These are phyloP conservation scores for Adineta ricciae DNA, from an alignment of 2,888 invertebrate species.

Conservation along the genomic window DNA sequence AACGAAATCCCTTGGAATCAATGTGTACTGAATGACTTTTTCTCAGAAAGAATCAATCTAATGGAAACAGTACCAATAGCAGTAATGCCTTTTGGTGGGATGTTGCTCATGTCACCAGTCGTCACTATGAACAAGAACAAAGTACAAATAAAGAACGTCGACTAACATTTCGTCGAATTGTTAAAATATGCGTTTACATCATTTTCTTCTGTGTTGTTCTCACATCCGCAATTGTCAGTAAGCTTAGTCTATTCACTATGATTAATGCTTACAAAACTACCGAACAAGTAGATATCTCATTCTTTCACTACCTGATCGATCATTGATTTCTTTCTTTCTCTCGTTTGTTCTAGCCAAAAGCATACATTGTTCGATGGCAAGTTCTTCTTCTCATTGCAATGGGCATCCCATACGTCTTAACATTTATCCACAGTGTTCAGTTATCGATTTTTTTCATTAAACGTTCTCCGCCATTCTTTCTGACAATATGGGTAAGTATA, in stretches of 20 bases:
- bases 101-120: constrained; percentile 31
- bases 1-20: no score
- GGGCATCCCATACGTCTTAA: constrained; percentile 25
- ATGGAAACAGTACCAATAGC: neutral
- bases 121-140: constrained; percentile 33
- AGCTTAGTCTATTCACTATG: constrained; percentile 31
- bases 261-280: constrained; percentile 27
- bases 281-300: neutral
- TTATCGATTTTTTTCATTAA: constrained; percentile 19
- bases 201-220: constrained; percentile 29
- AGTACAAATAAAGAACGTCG: constrained; percentile 22
- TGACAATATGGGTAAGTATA: neutral
- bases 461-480: constrained; percentile 14
- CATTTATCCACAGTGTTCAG: constrained; percentile 24
- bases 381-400: constrained; percentile 18
- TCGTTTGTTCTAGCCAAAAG: constrained; percentile 25
- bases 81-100: constrained; percentile 31
- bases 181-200: constrained; percentile 27
- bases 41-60: neutral
- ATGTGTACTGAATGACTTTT: no score
- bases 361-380: constrained; percentile 28
- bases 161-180: constrained; percentile 24
- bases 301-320: neutral
- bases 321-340: neutral
- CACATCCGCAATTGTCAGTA: constrained; percentile 22